Conservation (phyloP, 2,888 invertebrate genomes). For the Coelinius sp. region DNA sequence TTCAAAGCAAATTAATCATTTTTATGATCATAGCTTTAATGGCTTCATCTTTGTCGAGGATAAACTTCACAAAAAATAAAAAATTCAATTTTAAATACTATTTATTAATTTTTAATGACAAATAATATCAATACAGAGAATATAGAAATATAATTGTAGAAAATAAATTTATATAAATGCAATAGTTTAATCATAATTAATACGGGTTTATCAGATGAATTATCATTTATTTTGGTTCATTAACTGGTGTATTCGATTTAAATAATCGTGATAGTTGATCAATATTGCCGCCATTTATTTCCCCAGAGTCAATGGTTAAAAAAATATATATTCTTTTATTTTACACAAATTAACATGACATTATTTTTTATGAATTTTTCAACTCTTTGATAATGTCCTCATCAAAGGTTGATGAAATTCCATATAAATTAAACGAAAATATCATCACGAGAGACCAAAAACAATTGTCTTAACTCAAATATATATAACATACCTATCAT, state of each 20-base stretch:
- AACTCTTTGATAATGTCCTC: too few species aligned
- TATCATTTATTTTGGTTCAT: neutral
- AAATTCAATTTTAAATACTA: constrained; percentile 23
- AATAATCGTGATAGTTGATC: neutral
- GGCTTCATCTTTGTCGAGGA: constrained; percentile 36
- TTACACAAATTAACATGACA: too few species aligned
- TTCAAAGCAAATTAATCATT: neutral
- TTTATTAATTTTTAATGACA: neutral
- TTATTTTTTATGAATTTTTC: neutral
- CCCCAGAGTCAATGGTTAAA: neutral
- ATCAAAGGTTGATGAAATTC: neutral
- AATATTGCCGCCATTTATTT: neutral
- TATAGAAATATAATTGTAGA: neutral
- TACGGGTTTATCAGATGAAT: neutral
- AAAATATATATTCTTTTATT: too few species aligned
- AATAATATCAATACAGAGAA: neutral
- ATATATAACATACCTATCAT: neutral
- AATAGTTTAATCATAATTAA: constrained; percentile 6
- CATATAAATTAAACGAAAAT: neutral
- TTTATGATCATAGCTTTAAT: constrained; percentile 7
- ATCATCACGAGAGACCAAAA: constrained; percentile 13
- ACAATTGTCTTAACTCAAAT: neutral
- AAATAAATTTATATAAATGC: constrained; percentile 12
- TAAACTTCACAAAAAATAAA: constrained; percentile 31
- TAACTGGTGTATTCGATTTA: neutral